Evolutionary conservation across 2,888 invertebrate genomes (phyloP).

Genomic region (Lomographa bimaculata): DNA sequence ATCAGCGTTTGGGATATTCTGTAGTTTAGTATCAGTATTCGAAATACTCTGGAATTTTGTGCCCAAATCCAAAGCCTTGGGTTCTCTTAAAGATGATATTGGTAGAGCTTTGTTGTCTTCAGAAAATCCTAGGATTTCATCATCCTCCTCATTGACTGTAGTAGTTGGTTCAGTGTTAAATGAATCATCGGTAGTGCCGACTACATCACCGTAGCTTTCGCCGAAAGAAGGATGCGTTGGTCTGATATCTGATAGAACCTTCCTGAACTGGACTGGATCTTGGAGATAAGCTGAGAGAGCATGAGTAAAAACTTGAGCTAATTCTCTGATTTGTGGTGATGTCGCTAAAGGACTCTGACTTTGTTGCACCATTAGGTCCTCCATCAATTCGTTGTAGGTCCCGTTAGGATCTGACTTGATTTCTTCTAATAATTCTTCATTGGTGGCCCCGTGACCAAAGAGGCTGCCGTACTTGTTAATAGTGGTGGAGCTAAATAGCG

Average conservation of each 20-base stretch:
- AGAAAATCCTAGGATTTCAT: slow-evolving; percentile 90
- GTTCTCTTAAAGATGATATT: slow-evolving; percentile 57
- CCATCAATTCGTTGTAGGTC: slow-evolving; percentile 70
- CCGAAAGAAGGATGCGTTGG: slow-evolving; percentile 89
- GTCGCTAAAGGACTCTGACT: slow-evolving; percentile 85
- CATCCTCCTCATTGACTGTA: slow-evolving; percentile 86
- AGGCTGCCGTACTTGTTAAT: slow-evolving; percentile 85
- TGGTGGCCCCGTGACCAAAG: slow-evolving; percentile 61
- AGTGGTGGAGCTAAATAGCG: slow-evolving; percentile 86
- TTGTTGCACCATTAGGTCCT: slow-evolving; percentile 85
- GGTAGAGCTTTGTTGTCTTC: slow-evolving; percentile 80
- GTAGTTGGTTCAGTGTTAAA: slow-evolving; percentile 83
- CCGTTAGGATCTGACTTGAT: slow-evolving; percentile 69
- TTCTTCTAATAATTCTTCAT: slow-evolving; percentile 64
- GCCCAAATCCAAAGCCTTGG: slow-evolving; percentile 65
- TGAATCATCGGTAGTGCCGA: slow-evolving; percentile 56
- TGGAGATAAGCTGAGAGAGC: slow-evolving; percentile 92
- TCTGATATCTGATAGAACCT: slow-evolving; percentile 89
- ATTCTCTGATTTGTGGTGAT: slow-evolving; percentile 87
- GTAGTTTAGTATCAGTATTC: slow-evolving; percentile 14
- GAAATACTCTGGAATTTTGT: slow-evolving; percentile 14
- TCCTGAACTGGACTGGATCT: slow-evolving; percentile 91
- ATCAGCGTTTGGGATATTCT: slow-evolving; percentile 10
- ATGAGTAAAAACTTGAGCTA: slow-evolving; percentile 93
- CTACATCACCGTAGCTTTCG: slow-evolving; percentile 36